Evolutionary conservation across 2,888 invertebrate genomes (phyloP).

Genomic region (Helicoverpa assulta): DNA sequence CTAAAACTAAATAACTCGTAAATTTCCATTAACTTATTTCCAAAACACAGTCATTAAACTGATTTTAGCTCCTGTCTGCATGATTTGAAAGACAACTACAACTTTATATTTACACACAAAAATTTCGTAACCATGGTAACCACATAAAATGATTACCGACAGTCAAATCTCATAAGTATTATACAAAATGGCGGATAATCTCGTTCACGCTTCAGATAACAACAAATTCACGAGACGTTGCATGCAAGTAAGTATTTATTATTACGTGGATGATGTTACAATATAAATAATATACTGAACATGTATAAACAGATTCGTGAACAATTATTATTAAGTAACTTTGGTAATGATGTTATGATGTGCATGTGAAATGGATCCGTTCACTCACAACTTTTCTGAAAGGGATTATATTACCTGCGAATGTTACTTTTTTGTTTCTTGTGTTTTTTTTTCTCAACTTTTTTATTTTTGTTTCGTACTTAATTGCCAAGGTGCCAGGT

Average conservation of each 20-base stretch:
- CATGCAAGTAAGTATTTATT: constrained; percentile 28
- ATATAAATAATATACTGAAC: constrained; percentile 6
- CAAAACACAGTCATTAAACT: too few relatives aligned
- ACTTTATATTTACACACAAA: not conserved
- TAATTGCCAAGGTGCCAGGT: too few relatives aligned
- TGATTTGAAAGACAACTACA: too few relatives aligned
- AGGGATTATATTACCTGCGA: too few relatives aligned
- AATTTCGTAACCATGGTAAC: not conserved
- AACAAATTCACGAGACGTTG: constrained; percentile 34
- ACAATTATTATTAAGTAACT: not conserved
- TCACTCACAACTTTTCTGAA: not conserved
- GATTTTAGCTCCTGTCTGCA: too few relatives aligned
- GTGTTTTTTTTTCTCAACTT: too few relatives aligned
- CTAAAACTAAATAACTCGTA: too few relatives aligned
- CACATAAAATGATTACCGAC: not conserved
- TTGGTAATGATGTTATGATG: not conserved
- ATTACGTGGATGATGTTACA: constrained; percentile 11
- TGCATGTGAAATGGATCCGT: too few relatives aligned
- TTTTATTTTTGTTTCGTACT: too few relatives aligned
- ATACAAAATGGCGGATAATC: constrained; percentile 26
- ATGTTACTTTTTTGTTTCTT: too few relatives aligned
- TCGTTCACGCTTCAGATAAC: constrained; percentile 32
- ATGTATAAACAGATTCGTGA: constrained; percentile 18
- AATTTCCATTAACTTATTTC: too few relatives aligned
- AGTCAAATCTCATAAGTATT: constrained; percentile 18